Evolutionary conservation across 2,797 vertebrate species (phyloP).

Genomic region (Sitta carolinensis): DNA sequence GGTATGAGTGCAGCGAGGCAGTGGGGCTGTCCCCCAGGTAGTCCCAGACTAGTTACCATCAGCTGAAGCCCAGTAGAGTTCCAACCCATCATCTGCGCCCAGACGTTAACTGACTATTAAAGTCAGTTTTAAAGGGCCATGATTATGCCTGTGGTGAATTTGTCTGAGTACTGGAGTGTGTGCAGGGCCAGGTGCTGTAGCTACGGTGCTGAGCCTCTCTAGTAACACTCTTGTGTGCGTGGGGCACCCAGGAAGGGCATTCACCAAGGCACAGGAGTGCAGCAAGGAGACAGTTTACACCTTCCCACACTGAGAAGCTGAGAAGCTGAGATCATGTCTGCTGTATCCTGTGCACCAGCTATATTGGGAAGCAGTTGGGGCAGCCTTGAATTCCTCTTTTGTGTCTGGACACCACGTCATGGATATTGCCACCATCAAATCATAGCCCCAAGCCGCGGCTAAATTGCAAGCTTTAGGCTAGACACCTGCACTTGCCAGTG

Average conservation of each 20-base stretch:
- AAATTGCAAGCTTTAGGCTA: neutral
- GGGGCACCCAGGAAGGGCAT: neutral
- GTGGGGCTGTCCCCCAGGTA: neutral
- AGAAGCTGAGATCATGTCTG: slow-evolving; percentile 55
- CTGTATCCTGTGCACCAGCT: neutral
- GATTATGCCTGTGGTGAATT: neutral
- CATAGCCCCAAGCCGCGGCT: neutral
- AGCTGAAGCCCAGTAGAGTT: neutral
- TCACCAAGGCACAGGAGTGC: neutral
- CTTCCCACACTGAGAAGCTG: neutral
- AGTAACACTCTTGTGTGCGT: fast-evolving
- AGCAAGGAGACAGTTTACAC: neutral
- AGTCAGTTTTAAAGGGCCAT: neutral
- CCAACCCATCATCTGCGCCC: neutral
- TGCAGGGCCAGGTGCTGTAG: neutral
- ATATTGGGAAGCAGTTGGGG: neutral
- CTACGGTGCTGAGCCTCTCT: neutral
- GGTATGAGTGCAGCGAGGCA: fast-evolving
- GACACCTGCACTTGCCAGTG: neutral
- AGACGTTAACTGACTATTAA: neutral
- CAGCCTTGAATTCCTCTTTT: slow-evolving; percentile 31
- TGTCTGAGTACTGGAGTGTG: neutral
- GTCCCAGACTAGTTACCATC: neutral
- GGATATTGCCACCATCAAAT: neutral
- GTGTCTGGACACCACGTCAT: neutral